phyloP scores from a whole-genome alignment of 2,113 vertebrate species.

The Alexandromys fortis region DNA sequence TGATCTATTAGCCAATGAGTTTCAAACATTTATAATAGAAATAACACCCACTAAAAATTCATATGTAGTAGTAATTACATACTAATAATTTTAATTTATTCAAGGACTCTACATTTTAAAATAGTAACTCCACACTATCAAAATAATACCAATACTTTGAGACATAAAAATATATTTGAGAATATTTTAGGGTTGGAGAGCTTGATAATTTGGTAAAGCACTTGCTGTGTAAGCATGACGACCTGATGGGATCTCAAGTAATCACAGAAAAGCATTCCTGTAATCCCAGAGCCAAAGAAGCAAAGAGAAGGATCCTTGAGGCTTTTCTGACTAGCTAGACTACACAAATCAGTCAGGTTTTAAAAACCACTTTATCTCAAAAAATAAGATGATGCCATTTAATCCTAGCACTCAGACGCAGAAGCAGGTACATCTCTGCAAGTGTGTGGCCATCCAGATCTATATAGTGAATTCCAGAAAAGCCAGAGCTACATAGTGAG shows the following conservation, averaged over 20 bases:
- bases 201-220: neutral
- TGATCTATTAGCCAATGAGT: slow-evolving; percentile 14
- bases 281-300: too few species aligned
- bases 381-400: neutral
- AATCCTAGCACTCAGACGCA: neutral
- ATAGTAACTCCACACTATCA: slow-evolving; percentile 16
- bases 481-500: neutral
- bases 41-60: neutral
- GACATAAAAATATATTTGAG: slow-evolving; percentile 42
- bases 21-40: slow-evolving; percentile 34
- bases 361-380: neutral
- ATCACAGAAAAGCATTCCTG: neutral
- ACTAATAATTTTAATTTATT: slow-evolving; percentile 44
- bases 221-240: neutral
- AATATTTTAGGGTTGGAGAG: neutral
- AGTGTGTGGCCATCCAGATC: neutral
- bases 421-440: neutral
- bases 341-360: neutral
- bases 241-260: neutral
- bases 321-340: neutral
- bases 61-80: slow-evolving; percentile 6
- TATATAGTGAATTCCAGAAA: neutral
- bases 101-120: slow-evolving; percentile 17
- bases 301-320: neutral
- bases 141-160: slow-evolving; percentile 9